Evolutionary conservation across 2,113 vertebrate species (phyloP), one percentile per base, ranked within the genome.

Genomic region (Trichomycterus rosablanca): DNA sequence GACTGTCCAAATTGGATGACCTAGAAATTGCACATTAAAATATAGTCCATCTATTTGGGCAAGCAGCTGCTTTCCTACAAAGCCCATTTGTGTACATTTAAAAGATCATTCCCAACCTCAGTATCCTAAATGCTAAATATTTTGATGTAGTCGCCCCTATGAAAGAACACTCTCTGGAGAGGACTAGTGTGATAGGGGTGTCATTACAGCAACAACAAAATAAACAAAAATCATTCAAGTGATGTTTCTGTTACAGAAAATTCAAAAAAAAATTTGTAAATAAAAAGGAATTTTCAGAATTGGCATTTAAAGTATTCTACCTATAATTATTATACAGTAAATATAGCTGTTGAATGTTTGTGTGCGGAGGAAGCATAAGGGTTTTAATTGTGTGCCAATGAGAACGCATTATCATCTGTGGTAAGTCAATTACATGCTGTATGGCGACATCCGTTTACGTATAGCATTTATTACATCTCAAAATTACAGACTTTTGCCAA

Each of bases 31-130:
- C 78, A 34, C 74, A 72, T 70, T 74, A 5, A 66, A 73, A 79
- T 80, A 82, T 76, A 77, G 77, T 67, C 26, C 26, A 72, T 67
- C 6, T 66, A 76, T 80, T 83, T 81, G 71, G 82, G 81, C 77
- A 76, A 72, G 59, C 66, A 60, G 61, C 68, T 73, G 75, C 82
- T 78, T 84, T 78, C 76, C 84, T 63, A 23, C 58, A 7, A 69
- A 42, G n/a, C n/a, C n/a, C n/a, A n/a, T n/a, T n/a, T n/a, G n/a
- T n/a, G n/a, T n/a, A 74, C 79, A 65, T 65, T 67, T 80, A 78
- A 40, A 48, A 66, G 40, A 50, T 59, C 40, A 72, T 28, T 63
- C 70, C 15, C 53, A 63, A 72, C 75, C 77, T n/a, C n/a, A n/a
- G n/a, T n/a, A n/a, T n/a, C n/a, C n/a, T 75, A 75, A 61, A 76